Percentiles rank a stretch among this genome's conserved stretches.
phyloP scores from a whole-genome alignment of 2,113 vertebrate species.

The Nanorana parkeri region DNA sequence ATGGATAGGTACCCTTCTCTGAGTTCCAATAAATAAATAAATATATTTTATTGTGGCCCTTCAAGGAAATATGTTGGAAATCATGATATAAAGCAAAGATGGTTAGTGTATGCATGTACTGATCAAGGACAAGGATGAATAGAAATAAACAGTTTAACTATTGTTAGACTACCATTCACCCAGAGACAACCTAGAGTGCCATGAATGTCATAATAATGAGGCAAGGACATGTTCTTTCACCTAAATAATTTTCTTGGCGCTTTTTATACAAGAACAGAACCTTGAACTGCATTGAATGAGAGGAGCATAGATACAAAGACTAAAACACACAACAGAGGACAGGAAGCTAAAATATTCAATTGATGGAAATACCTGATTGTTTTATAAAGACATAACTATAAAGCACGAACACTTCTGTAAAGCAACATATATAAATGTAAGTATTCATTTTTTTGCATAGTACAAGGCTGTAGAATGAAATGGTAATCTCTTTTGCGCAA shows the following conservation, averaged over 20 bases:
- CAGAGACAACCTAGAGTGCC: background rate
- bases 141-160: background rate
- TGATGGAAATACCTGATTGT: no score
- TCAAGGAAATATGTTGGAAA: background rate
- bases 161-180: no score
- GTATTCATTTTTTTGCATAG: no score
- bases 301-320: background rate
- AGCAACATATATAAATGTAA: no score
- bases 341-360: background rate
- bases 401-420: no score
- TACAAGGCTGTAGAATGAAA: no score
- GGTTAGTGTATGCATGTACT: background rate
- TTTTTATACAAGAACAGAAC: background rate
- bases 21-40: no score
- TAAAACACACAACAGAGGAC: background rate
- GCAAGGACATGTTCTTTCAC: background rate
- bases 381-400: no score
- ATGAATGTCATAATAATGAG: background rate
- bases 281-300: background rate
- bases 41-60: no score
- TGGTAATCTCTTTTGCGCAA: no score
- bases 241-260: no score
- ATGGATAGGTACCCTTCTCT: no score
- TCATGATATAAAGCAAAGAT: constrained; percentile 6
- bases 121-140: background rate